A percentile compares a stretch with the other conserved stretches of the same genome.
phyloP scores from a whole-genome alignment of 2,797 vertebrate genomes.

The Scolopax rusticola region DNA sequence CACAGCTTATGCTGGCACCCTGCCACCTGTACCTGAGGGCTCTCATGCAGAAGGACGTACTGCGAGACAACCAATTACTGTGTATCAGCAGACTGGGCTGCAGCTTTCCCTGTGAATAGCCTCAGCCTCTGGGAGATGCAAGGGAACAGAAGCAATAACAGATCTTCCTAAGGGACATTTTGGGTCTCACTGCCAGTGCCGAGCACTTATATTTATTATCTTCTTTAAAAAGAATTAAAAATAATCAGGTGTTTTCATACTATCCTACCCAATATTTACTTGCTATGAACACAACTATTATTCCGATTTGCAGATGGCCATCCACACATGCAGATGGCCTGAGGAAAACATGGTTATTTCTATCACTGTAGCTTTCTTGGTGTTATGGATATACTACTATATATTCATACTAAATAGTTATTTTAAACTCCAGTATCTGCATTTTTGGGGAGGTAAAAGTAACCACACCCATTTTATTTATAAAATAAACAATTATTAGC shows the following conservation, averaged over 20 bases:
- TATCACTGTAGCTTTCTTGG: not conserved
- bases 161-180: not conserved
- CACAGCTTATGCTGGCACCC: slow-evolving; percentile 41
- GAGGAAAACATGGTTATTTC: not conserved
- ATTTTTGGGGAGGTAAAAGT: not conserved
- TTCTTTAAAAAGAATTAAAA: not conserved
- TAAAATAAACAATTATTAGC: not conserved
- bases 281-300: not conserved
- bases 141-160: not conserved
- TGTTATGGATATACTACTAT: not conserved
- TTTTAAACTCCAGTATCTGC: not conserved
- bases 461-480: not conserved
- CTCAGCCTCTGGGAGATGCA: not conserved
- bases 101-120: not conserved
- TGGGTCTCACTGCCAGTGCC: not conserved
- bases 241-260: not conserved
- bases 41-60: not conserved
- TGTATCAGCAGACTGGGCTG: not conserved
- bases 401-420: not conserved
- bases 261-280: not conserved
- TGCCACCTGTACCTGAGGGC: slow-evolving; percentile 58
- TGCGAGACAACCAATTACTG: slow-evolving; percentile 27
- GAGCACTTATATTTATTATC: not conserved
- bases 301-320: not conserved
- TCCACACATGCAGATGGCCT: not conserved